Percentiles rank a stretch among this genome's conserved stretches.
Conservation (phyloP, 2,888 invertebrate species). For the Andrena trimmerana region DNA sequence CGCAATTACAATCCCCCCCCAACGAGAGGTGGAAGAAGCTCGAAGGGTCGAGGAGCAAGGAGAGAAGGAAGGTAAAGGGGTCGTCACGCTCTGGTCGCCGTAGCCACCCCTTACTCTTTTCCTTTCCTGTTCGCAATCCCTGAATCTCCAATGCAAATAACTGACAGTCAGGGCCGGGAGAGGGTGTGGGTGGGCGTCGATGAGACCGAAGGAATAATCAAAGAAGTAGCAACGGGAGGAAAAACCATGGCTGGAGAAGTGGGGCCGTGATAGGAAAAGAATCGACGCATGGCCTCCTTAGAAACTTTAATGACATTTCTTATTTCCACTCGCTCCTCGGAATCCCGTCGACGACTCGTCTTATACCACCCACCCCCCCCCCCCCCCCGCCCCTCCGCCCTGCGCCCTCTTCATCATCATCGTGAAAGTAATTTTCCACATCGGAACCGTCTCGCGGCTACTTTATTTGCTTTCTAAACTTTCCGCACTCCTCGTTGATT, state of each 20-base stretch:
- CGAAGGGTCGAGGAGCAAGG: conserved; percentile 16
- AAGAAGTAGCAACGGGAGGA: conserved; percentile 44
- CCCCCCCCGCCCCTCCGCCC: not conserved
- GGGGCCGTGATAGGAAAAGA: conserved; percentile 60
- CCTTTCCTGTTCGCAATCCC: conserved; percentile 15
- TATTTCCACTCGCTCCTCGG: conserved; percentile 70
- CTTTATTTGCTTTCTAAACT: conserved; percentile 65
- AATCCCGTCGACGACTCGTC: conserved; percentile 48
- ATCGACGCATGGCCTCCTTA: conserved; percentile 71
- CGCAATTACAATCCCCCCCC: conserved; percentile 65
- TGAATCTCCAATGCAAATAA: conserved; percentile 75
- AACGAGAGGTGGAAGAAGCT: conserved; percentile 49
- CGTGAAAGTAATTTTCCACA: conserved; percentile 61
- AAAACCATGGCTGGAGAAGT: conserved; percentile 29
- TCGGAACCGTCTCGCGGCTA: conserved; percentile 53
- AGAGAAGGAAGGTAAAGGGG: not conserved
- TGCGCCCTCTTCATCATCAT: conserved; percentile 48
- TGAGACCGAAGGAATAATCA: conserved; percentile 70
- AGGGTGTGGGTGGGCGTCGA: not conserved
- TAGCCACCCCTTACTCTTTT: conserved; percentile 6
- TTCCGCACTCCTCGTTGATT: conserved; percentile 61
- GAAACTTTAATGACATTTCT: conserved; percentile 80
- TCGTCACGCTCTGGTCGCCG: conserved; percentile 3
- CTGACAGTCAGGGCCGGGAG: conserved; percentile 16
- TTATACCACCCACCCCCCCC: conserved; percentile 20